These are phyloP conservation scores for Agapostemon virescens DNA, from an alignment of 2,888 invertebrate species.

Conservation along the genomic window DNA sequence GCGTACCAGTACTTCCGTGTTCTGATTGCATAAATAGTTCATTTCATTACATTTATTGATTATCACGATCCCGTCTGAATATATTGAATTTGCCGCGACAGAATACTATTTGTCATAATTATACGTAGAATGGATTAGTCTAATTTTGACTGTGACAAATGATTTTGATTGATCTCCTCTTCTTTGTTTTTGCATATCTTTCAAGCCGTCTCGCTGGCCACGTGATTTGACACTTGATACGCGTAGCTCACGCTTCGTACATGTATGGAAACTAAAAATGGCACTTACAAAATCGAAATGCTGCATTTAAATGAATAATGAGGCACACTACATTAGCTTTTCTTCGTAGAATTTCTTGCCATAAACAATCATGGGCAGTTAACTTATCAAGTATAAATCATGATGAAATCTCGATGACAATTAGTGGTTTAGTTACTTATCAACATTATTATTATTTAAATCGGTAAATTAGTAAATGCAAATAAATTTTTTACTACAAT, in stretches of 20 bases:
- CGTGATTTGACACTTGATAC: not conserved
- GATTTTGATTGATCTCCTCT: constrained; percentile 15
- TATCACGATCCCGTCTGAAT: constrained; percentile 28
- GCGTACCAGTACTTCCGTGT: constrained; percentile 47
- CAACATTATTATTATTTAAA: too few relatives aligned
- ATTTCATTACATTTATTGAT: constrained; percentile 48
- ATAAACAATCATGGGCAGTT: too few relatives aligned
- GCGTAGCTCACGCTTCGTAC: not conserved
- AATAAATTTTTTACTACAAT: too few relatives aligned
- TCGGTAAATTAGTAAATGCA: too few relatives aligned
- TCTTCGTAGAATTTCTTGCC: not conserved
- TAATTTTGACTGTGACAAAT: constrained; percentile 32
- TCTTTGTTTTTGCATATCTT: constrained; percentile 13
- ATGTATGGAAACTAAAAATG: not conserved
- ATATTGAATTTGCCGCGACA: constrained; percentile 49
- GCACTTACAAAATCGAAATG: not conserved
- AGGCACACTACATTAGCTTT: not conserved
- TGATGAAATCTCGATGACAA: too few relatives aligned
- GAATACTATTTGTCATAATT: constrained; percentile 50
- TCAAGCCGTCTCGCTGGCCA: not conserved
- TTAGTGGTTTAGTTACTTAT: too few relatives aligned
- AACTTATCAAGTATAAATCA: too few relatives aligned
- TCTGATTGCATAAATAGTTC: constrained; percentile 48
- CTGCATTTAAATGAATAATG: not conserved
- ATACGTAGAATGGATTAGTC: constrained; percentile 33